These are phyloP conservation scores for Erebia aethiops DNA, from an alignment of 2,888 invertebrate genomes.

Conservation along the genomic window DNA sequence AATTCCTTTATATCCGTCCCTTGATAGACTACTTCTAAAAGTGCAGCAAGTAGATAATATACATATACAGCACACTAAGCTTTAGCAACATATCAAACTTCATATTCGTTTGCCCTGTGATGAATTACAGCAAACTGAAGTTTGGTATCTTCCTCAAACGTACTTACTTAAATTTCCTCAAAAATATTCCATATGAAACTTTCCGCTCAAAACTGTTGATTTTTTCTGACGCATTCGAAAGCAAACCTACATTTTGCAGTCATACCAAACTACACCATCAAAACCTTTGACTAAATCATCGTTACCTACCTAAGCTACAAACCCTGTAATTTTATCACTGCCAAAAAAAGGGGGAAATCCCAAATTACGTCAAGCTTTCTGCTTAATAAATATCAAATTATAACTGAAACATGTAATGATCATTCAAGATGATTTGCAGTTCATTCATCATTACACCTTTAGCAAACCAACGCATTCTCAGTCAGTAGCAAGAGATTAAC, in stretches of 20 bases:
- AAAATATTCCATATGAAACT: not conserved
- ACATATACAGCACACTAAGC: no score
- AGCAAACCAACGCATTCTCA: not conserved
- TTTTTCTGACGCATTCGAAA: not conserved
- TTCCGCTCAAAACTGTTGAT: not conserved
- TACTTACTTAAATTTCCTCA: not conserved
- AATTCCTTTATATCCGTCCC: no score
- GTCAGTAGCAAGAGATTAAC: no score
- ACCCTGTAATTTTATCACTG: constrained; percentile 1
- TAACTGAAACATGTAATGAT: constrained; percentile 5
- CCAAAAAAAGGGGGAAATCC: not conserved
- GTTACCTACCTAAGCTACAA: no score
- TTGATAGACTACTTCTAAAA: no score
- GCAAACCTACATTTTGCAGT: not conserved
- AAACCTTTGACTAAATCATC: not conserved
- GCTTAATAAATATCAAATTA: not conserved
- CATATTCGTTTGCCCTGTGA: no score
- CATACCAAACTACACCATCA: not conserved
- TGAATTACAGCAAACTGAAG: no score
- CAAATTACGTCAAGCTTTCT: not conserved
- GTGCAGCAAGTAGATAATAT: no score
- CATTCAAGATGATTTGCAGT: not conserved
- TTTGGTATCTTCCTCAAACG: no score
- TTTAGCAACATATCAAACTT: no score
- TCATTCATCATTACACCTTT: not conserved